Evolutionary conservation across 1,140 invertebrate species (phyloP), one percentile per base, ranked within the genome.

Genomic region (Brachionus calyciflorus): DNA sequence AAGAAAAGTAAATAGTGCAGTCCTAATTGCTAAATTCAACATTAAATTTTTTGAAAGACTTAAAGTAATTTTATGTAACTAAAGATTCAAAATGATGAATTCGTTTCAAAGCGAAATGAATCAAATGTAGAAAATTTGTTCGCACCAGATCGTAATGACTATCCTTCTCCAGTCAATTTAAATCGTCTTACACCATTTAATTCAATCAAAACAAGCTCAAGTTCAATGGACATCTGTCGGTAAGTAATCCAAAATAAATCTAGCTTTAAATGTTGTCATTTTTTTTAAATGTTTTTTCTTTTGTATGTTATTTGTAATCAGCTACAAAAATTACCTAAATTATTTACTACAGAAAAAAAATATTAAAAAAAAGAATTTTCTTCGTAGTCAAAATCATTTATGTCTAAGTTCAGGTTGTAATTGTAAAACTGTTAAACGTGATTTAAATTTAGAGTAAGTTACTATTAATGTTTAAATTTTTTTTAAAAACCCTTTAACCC

Each of bases 211-310:
- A 40, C 69, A 73, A 73, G 69, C 69, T 49, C 69, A 49, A 73
- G 69, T 28, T 73, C 69, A 73, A 73, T 73, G 69, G 69, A 73
- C 12, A 73, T 73, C 24, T 73, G 69, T 14, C 69, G 69, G 69
- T 73, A 55, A 73, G 46, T 51, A 57, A 57, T 9, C 53, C 5
- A 37, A 37, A 3, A 3, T 9, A 5, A 3, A 5, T 37, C 9
- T 37, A 5, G 3, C 4, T 3, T 9, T 37, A 37, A 37, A 37
- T 37, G 14, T 60, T 60, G 28, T 40, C 7, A 17, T 17, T n/a
- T 37, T 37, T 21, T 37, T 41, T 65, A 65, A 44, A 65, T 65
- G 60, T 65, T 14, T 37, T 63, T 6, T 55, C 21, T 28, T 26
- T 55, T 55, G 3, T 55, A 28, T 55, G 10, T 55, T 51, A 21